A percentile compares a stretch with the other conserved stretches of the same genome.
Evolutionary conservation across 2,888 invertebrate genomes (phyloP).

Genomic region (Melipona bicolor): DNA sequence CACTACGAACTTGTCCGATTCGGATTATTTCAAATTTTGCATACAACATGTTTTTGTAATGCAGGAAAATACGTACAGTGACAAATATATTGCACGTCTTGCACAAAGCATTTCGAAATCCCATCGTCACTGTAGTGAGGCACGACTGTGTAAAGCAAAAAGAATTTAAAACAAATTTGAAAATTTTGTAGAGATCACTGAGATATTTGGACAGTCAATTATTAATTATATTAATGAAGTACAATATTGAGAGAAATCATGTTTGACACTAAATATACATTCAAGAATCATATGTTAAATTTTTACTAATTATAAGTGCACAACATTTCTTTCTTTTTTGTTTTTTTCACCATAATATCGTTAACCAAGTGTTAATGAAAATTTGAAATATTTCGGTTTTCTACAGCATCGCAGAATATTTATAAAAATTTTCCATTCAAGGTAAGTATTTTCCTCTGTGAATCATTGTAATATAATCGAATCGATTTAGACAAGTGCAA

Average conservation of each 20-base stretch:
- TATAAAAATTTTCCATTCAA: not conserved
- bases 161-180: too few relatives aligned
- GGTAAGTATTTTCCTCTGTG: not conserved
- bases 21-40: conserved; percentile 44
- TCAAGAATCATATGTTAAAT: not conserved
- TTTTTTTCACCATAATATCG: too few relatives aligned
- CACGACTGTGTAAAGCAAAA: too few relatives aligned
- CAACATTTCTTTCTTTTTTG: not conserved
- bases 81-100: not conserved
- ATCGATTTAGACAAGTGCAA: not conserved
- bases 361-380: not conserved
- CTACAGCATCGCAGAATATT: not conserved
- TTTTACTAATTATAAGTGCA: not conserved
- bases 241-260: not conserved
- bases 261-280: not conserved
- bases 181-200: not conserved
- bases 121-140: too few relatives aligned
- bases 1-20: conserved; percentile 16
- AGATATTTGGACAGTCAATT: not conserved
- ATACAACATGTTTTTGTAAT: not conserved
- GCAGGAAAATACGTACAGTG: not conserved
- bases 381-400: not conserved
- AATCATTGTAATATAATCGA: not conserved
- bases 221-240: not conserved
- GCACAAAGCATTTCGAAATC: not conserved